phyloP scores from a whole-genome alignment of 1,140 invertebrate genomes.

The Polyergus mexicanus region DNA sequence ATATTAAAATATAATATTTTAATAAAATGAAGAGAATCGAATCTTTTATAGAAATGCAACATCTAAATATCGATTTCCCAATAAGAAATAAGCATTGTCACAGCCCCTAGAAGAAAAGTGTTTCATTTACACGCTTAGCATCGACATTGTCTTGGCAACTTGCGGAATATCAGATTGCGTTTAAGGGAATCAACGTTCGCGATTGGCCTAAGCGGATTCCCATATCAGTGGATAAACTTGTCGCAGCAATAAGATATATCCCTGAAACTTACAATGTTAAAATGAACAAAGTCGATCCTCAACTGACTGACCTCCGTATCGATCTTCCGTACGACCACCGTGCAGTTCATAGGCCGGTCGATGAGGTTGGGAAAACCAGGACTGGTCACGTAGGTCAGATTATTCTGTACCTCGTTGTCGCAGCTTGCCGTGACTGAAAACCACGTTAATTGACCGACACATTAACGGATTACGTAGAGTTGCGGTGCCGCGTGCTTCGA shows the following conservation, averaged over 20 bases:
- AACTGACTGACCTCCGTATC: conserved; percentile 92
- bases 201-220: not conserved
- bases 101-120: not conserved
- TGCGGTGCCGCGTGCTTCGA: not conserved
- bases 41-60: no score
- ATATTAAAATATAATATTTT: no score
- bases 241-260: conserved; percentile 26
- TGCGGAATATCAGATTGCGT: conserved; percentile 36
- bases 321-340: conserved; percentile 90
- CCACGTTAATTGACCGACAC: conserved; percentile 50
- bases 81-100: not conserved
- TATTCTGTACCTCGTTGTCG: conserved; percentile 91
- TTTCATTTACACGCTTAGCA: not conserved
- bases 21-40: no score
- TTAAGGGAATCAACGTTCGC: conserved; percentile 30
- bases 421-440: conserved; percentile 91
- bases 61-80: not conserved
- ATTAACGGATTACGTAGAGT: not conserved
- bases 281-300: conserved; percentile 93
- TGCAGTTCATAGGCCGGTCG: conserved; percentile 89
- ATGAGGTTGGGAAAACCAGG: conserved; percentile 92
- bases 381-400: conserved; percentile 94
- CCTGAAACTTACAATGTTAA: conserved; percentile 90
- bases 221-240: not conserved
- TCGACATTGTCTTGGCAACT: conserved; percentile 38